Conservation (phyloP, 64 coral and sea anemone genomes). For the Anthopleura sola region DNA sequence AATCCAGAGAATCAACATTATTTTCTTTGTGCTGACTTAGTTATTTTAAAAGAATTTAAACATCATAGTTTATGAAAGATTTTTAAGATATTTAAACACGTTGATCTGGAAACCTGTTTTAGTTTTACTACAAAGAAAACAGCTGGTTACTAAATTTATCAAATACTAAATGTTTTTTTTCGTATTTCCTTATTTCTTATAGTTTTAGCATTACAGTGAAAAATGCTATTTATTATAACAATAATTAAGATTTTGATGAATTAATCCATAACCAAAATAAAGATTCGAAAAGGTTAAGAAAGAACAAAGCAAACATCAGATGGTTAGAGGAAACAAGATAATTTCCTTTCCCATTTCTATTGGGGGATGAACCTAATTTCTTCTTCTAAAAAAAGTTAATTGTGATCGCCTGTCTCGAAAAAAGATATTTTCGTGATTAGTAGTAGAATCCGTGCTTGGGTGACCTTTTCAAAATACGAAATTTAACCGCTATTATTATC, state of each 20-base stretch:
- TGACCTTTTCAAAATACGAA: slow-evolving; percentile 6
- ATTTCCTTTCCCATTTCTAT: not conserved
- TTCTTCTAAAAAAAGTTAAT: not conserved
- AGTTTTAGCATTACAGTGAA: not conserved
- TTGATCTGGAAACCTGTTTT: not conserved
- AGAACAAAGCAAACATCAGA: not conserved
- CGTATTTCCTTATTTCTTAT: no score
- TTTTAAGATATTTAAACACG: not conserved
- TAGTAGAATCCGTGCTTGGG: not conserved
- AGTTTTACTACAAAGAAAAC: not conserved
- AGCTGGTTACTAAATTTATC: no score
- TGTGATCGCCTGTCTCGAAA: not conserved
- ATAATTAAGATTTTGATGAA: not conserved
- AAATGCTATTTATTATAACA: not conserved
- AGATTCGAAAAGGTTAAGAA: not conserved
- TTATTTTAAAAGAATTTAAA: not conserved
- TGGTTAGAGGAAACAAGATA: not conserved
- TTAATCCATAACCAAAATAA: not conserved
- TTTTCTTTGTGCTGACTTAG: no score
- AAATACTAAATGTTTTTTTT: no score
- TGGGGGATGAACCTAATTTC: not conserved
- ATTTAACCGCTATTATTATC: not conserved
- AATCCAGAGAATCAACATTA: no score
- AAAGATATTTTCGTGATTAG: not conserved
- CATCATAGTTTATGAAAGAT: not conserved